Evolutionary conservation across 2,113 vertebrate species (phyloP).

Genomic region (Rhizomys pruinosus): DNA sequence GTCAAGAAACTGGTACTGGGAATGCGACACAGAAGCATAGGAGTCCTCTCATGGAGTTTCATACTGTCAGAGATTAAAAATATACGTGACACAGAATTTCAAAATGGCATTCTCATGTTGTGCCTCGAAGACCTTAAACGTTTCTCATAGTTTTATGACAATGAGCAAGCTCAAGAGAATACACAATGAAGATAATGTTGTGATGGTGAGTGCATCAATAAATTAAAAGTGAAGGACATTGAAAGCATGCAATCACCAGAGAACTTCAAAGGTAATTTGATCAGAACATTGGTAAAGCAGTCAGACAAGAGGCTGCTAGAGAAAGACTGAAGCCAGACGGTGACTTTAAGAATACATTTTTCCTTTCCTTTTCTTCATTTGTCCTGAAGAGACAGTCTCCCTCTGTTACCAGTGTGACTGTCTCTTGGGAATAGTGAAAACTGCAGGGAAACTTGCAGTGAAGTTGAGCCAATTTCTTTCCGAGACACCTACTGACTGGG

Average conservation of each 20-base stretch:
- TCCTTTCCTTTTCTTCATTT: neutral
- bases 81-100: slow-evolving; percentile 15
- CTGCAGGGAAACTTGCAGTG: slow-evolving; percentile 70
- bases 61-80: slow-evolving; percentile 21
- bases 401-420: slow-evolving; percentile 84
- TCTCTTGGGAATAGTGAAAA: slow-evolving; percentile 86
- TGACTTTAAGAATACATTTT: neutral
- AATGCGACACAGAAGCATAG: neutral
- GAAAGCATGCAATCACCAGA: slow-evolving; percentile 74
- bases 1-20: neutral
- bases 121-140: slow-evolving; percentile 15
- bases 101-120: slow-evolving; percentile 46
- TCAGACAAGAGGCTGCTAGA: slow-evolving; percentile 79
- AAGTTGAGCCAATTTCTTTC: slow-evolving; percentile 82
- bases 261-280: slow-evolving; percentile 84
- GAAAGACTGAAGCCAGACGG: slow-evolving; percentile 82
- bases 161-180: slow-evolving; percentile 50
- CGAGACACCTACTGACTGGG: slow-evolving; percentile 79
- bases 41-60: neutral
- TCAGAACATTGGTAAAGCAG: slow-evolving; percentile 61
- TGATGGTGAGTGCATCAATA: slow-evolving; percentile 83
- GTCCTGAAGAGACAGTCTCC: slow-evolving; percentile 85
- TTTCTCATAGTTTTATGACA: slow-evolving; percentile 29
- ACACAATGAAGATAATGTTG: slow-evolving; percentile 73
- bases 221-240: slow-evolving; percentile 79